Evolutionary conservation across 2,888 invertebrate species (phyloP).

Genomic region (Troides aeacus): DNA sequence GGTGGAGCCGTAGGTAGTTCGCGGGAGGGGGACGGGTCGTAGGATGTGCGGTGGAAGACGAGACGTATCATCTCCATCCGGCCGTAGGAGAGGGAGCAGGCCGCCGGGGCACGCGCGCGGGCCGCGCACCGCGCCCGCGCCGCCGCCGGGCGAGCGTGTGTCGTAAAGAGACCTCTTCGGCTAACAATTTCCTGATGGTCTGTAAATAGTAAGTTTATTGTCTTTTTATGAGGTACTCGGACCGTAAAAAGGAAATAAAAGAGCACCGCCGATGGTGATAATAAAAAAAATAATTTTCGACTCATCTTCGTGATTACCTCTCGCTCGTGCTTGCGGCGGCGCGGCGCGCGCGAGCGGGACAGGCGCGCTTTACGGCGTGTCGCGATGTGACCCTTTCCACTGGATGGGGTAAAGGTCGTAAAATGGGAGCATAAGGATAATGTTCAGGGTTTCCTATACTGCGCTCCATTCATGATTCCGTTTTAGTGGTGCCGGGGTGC

Average conservation of each 20-base stretch:
- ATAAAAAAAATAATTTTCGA: constrained; percentile 81
- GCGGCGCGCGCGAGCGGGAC: constrained; percentile 57
- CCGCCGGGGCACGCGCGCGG: constrained; percentile 52
- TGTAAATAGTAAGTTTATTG: constrained; percentile 82
- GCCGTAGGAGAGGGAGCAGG: constrained; percentile 56
- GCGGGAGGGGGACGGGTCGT: background rate
- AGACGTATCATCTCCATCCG: constrained; percentile 53
- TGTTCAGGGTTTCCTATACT: constrained; percentile 79
- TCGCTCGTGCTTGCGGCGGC: constrained; percentile 67
- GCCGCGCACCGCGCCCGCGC: constrained; percentile 76
- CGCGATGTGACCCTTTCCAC: constrained; percentile 77
- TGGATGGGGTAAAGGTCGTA: constrained; percentile 80
- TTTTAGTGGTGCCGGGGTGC: constrained; percentile 71
- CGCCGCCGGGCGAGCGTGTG: constrained; percentile 71
- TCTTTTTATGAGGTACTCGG: constrained; percentile 82
- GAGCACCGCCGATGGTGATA: constrained; percentile 81
- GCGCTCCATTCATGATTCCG: constrained; percentile 80
- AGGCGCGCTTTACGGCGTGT: constrained; percentile 65
- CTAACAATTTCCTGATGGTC: constrained; percentile 81
- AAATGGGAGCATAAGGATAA: constrained; percentile 81
- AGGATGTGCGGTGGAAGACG: constrained; percentile 50
- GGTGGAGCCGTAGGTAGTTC: constrained; percentile 24
- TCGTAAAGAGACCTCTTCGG: constrained; percentile 80
- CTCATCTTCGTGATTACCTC: constrained; percentile 79
- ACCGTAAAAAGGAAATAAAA: constrained; percentile 82